Conservation (phyloP, 1,140 invertebrate species). For the Chionoecetes opilio region DNA sequence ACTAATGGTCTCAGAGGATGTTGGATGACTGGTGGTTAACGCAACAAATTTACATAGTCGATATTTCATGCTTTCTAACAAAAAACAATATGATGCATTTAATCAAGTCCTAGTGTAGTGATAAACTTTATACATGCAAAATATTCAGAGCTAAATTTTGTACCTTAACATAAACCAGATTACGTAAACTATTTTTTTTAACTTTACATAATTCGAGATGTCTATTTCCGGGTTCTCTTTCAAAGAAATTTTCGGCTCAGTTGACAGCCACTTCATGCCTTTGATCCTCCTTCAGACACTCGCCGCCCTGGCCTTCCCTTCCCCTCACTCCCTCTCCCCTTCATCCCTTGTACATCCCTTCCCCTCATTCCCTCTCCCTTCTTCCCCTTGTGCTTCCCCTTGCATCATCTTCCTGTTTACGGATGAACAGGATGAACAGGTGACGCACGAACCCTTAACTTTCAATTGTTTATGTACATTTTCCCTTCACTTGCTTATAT, state of each 20-base stretch:
- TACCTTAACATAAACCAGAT: too few relatives aligned
- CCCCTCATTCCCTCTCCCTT: not conserved
- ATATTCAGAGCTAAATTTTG: too few relatives aligned
- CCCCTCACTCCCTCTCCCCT: not conserved
- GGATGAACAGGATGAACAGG: constrained; percentile 32
- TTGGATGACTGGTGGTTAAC: too few relatives aligned
- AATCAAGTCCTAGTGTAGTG: too few relatives aligned
- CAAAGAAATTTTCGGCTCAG: not conserved
- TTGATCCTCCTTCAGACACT: not conserved
- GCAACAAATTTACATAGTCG: too few relatives aligned
- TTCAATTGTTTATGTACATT: constrained; percentile 31
- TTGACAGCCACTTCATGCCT: constrained; percentile 12
- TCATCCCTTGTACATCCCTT: not conserved
- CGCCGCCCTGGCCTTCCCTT: not conserved
- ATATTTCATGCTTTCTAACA: too few relatives aligned
- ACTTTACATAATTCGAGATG: too few relatives aligned
- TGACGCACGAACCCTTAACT: not conserved
- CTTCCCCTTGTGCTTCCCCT: not conserved
- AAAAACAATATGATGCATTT: too few relatives aligned
- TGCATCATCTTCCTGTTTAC: constrained; percentile 32
- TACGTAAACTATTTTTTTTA: too few relatives aligned
- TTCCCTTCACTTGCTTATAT: constrained; percentile 39
- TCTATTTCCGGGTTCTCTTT: not conserved
- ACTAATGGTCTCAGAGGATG: too few relatives aligned
- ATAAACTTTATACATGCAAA: too few relatives aligned